Percentiles rank a stretch among this genome's conserved stretches.
phyloP scores from a whole-genome alignment of 2,797 vertebrate genomes.

The Takifugu rubripes region DNA sequence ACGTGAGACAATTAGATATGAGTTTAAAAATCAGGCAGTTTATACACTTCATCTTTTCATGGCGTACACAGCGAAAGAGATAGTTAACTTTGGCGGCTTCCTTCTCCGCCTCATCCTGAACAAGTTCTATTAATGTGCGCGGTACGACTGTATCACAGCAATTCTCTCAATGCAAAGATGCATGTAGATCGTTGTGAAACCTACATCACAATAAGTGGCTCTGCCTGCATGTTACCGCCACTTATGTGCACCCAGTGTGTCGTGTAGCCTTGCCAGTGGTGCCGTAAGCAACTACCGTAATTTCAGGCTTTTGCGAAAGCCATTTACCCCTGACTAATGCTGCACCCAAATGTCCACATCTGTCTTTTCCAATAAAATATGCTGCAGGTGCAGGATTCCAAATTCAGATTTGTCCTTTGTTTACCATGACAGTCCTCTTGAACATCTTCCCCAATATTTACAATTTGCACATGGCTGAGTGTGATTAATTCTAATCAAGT shows the following conservation, averaged over 20 bases:
- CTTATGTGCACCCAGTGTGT: conserved; percentile 13
- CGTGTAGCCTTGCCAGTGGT: conserved; percentile 8
- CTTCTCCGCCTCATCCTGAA: conserved; percentile 21
- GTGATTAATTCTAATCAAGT: conserved; percentile 81
- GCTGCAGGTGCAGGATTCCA: conserved; percentile 7
- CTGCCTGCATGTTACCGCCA: conserved; percentile 2
- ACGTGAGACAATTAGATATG: conserved; percentile 96
- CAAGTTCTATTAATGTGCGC: conserved; percentile 41
- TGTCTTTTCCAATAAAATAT: conserved; percentile 19
- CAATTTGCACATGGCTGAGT: conserved; percentile 71
- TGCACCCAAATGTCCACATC: conserved; percentile 15
- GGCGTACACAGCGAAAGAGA: conserved; percentile 47
- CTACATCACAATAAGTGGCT: conserved; percentile 16
- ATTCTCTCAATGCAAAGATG: conserved; percentile 28
- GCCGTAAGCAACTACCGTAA: conserved; percentile 15
- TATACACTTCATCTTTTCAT: conserved; percentile 85
- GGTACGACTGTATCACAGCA: conserved; percentile 24
- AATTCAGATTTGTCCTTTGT: conserved; percentile 41
- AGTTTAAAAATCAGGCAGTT: conserved; percentile 91
- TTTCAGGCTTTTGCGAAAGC: conserved; percentile 1
- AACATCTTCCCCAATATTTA: conserved; percentile 69
- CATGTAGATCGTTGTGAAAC: conserved; percentile 7
- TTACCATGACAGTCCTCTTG: conserved; percentile 26
- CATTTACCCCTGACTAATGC: too few relatives aligned
- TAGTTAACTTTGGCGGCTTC: conserved; percentile 41